Base-by-base conservation (phyloP, 2,113 vertebrate genomes). In the Prunella fulvescens region DNA sequence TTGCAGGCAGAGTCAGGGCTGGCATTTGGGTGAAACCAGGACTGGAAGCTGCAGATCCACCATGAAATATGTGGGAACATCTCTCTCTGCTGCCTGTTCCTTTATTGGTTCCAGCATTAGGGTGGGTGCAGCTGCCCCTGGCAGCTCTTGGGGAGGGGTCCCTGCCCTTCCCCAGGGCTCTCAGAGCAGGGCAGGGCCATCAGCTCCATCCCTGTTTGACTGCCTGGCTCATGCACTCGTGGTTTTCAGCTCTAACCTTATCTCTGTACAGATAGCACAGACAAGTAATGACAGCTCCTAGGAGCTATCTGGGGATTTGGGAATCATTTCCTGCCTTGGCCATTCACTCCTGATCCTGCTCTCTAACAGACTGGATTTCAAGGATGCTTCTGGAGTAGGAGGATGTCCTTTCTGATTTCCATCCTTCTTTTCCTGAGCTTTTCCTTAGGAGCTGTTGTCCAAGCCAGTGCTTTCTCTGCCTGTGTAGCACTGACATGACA, bases 61-160 rank as follows among this genome's bases (percentile, higher is more conserved):
- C 5, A 16, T 35, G 90, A 47, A 58, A 19, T 23, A 4, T 17
- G 33, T 72, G 47, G 45, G 80, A 26, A 22, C 14, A 33, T 39
- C 56, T 79, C 35, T 54, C 19, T 47, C 10, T 64, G 67, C 37
- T 69, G 77, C 60, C 42, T 19, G 54, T 28, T 28, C 31, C 1
- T 0, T 44, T 70, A 5, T 8, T 77, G n/a, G 51, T 48, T 64
- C 12, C 20, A 4, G 31, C 5, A 6, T 1, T 13, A 1, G 77
- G 54, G 5, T 40, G 42, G 56, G 35, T 51, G 9, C 37, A 29
- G 65, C 12, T n/a, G 81, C 28, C 58, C 50, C 19, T 39, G 60
- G 29, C 1, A 0, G 65, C 42, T 47, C 57, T 1, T 0, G 8
- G 42, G 73, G 61, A 67, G 76, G 1, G 0, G 40, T 57, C 11